Base-by-base conservation (phyloP, 2,797 vertebrate species). In the Molossus molossus region DNA sequence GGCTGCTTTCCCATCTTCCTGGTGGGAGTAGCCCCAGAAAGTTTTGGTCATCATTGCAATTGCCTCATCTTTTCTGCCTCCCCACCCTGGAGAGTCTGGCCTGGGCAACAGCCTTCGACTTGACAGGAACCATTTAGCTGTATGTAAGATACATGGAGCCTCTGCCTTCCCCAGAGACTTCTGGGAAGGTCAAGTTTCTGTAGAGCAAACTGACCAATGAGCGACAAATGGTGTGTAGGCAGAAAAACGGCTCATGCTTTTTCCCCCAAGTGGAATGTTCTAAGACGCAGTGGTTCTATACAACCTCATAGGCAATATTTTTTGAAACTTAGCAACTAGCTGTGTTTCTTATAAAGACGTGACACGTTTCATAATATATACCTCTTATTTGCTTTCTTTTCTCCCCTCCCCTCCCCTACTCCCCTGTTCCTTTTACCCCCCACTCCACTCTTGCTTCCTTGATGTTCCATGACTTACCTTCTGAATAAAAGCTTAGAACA, bases 271-370 rank as follows among this genome's bases (percentile, higher is more conserved):
- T 29, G 27, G 21, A n/a, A 85, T 77, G 20, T 69, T 85, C 27
- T 50, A 90, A 91, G 65, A 73, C 14, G 67, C 1, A 45, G 11
- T 33, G 18, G 45, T 50, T 90, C 62, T 53, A 91, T 18, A 25
- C 11, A 83, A 25, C 3, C 79, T 79, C 29, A 27, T 2, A 69
- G 18, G 48, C 40, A 29, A 5, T 12, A 20, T 57, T 48, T 90
- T 40, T 84, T 62, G 21, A 80, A 69, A 90, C 55, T 75, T 92
- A 92, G 79, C 64, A 85, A 79, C 37, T 20, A 79, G 48, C 2
- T 57, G 21, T 70, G n/a, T 65, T 75, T 94, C 69, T 91, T 79
- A 25, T 50, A 58, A 64, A 83, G 29, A 57, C 53, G 7, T 60
- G 29, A 18, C 23, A 85, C n/a, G 20, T 20, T 77, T 67, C 37